Percentiles rank a stretch among this genome's conserved stretches.
phyloP scores from a whole-genome alignment of 30 jellyfish, hydroid and myxozoan genomes.

The Cassiopea xamachana region DNA sequence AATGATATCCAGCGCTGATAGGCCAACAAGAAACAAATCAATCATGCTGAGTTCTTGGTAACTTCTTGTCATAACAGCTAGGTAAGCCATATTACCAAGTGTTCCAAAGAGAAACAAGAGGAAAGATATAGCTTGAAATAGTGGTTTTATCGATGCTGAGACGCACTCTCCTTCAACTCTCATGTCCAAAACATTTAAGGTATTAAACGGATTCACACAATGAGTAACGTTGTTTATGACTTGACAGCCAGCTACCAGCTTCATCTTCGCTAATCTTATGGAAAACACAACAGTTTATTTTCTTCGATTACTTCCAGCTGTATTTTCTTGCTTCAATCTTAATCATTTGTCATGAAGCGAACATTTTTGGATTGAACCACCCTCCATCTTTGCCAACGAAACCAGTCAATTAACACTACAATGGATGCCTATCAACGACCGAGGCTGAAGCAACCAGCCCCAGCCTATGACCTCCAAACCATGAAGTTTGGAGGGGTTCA shows the following conservation, averaged over 20 bases:
- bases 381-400: too few relatives aligned
- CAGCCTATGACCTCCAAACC: too few relatives aligned
- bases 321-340: too few relatives aligned
- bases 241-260: neutral
- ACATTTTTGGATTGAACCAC: too few relatives aligned
- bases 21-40: conserved; percentile 50
- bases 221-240: neutral
- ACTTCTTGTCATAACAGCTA: conserved; percentile 47
- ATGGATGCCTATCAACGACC: too few relatives aligned
- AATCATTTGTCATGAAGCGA: too few relatives aligned
- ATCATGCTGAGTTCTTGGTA: conserved; percentile 52
- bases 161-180: conserved; percentile 36
- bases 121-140: conserved; percentile 40
- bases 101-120: conserved; percentile 46
- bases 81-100: conserved; percentile 32
- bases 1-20: conserved; percentile 55
- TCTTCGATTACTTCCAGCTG: neutral
- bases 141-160: conserved; percentile 6
- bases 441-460: too few relatives aligned
- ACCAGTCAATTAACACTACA: too few relatives aligned
- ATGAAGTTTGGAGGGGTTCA: too few relatives aligned
- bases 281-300: neutral
- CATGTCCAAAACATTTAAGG: conserved; percentile 22
- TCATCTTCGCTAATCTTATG: neutral
- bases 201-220: neutral